phyloP scores from a whole-genome alignment of 1,140 invertebrate species.

The Drosophila burlai region DNA sequence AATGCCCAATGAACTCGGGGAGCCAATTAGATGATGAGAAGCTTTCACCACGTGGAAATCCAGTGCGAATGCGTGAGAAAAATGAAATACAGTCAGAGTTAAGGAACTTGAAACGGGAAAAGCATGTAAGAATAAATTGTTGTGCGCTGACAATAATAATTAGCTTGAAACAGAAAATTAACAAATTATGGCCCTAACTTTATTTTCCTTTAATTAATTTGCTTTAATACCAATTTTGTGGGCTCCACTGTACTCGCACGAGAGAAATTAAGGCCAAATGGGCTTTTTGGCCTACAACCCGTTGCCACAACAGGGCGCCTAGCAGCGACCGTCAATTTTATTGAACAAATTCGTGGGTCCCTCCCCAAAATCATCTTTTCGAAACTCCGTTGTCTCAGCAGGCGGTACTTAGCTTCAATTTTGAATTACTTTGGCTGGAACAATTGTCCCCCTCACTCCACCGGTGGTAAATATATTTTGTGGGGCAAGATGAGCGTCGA shows the following conservation, averaged over 20 bases:
- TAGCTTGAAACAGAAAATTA: background rate
- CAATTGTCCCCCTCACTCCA: background rate
- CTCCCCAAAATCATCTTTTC: constrained; percentile 13
- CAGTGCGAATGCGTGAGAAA: constrained; percentile 64
- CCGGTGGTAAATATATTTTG: constrained; percentile 15
- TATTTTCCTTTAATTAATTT: background rate
- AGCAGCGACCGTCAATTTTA: constrained; percentile 62
- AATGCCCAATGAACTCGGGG: constrained; percentile 8
- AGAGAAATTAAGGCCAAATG: constrained; percentile 12
- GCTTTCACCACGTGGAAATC: constrained; percentile 65
- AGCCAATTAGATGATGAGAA: constrained; percentile 50
- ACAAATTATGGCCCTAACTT: background rate
- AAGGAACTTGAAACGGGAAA: background rate
- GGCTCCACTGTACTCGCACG: constrained; percentile 6
- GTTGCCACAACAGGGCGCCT: constrained; percentile 79
- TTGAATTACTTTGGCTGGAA: constrained; percentile 21
- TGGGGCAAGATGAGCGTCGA: constrained; percentile 50
- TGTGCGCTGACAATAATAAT: no score
- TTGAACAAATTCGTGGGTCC: constrained; percentile 67
- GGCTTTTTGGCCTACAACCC: constrained; percentile 21
- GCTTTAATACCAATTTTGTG: no score
- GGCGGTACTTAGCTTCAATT: constrained; percentile 26
- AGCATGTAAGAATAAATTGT: no score
- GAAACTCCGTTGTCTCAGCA: constrained; percentile 28
- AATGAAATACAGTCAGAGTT: constrained; percentile 2